Evolutionary conservation across 2,888 invertebrate species (phyloP).

Genomic region (Cerastis rubricosa): DNA sequence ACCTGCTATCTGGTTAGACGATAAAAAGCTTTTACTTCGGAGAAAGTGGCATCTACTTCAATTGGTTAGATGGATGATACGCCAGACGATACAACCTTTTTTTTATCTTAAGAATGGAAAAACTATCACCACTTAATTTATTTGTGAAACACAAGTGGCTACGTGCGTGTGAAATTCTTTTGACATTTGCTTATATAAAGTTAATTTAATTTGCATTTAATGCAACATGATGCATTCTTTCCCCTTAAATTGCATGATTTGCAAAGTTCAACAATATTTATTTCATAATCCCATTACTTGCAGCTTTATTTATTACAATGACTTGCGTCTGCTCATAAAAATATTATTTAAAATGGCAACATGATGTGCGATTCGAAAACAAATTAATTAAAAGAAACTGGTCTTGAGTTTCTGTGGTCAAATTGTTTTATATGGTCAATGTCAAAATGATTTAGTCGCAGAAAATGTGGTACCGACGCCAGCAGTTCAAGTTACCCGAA

Average conservation of each 20-base stretch:
- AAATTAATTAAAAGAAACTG: neutral
- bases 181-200: neutral
- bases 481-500: no score
- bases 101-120: conserved; percentile 11
- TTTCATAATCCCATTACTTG: neutral
- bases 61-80: conserved; percentile 11
- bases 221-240: neutral
- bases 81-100: conserved; percentile 1
- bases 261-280: neutral
- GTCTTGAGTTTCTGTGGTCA: neutral
- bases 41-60: conserved; percentile 43
- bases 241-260: neutral
- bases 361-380: neutral
- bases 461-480: no score
- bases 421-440: neutral
- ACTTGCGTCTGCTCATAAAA: neutral
- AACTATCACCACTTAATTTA: neutral
- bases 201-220: neutral
- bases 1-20: conserved; percentile 36
- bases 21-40: conserved; percentile 52
- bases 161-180: neutral
- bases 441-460: no score
- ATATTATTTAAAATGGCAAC: neutral
- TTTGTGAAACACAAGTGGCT: conserved; percentile 11
- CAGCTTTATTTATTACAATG: neutral